Evolutionary conservation across 2,888 invertebrate genomes (phyloP).

Genomic region (Cybosia mesomella): DNA sequence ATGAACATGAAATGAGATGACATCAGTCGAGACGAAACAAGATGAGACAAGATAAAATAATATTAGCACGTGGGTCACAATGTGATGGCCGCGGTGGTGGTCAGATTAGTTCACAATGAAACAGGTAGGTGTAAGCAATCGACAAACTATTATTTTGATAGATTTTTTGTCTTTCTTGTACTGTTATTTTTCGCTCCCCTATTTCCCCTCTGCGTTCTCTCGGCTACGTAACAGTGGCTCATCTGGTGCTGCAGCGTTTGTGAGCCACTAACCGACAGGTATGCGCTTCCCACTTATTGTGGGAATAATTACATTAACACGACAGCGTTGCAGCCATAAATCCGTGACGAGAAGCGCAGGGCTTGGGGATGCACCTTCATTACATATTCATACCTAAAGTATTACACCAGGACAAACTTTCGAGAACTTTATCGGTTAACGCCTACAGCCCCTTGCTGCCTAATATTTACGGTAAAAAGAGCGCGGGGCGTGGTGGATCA

Average conservation of each 20-base stretch:
- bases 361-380: neutral
- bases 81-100: too few relatives aligned
- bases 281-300: neutral
- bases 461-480: neutral
- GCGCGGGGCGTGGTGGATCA: neutral
- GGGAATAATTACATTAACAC: neutral
- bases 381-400: constrained; percentile 4
- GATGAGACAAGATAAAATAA: too few relatives aligned
- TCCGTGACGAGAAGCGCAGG: neutral
- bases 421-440: neutral
- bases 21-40: too few relatives aligned
- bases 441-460: neutral
- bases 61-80: too few relatives aligned
- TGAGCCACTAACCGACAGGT: neutral
- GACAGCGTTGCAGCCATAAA: neutral
- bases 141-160: too few relatives aligned
- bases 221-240: neutral
- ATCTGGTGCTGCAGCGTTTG: neutral
- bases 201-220: neutral
- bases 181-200: neutral
- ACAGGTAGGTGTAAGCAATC: too few relatives aligned
- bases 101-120: too few relatives aligned
- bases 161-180: too few relatives aligned
- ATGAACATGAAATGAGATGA: too few relatives aligned
- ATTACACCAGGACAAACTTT: neutral